Base-by-base conservation (phyloP, 2,888 invertebrate genomes). In the Pedicia rivosa region DNA sequence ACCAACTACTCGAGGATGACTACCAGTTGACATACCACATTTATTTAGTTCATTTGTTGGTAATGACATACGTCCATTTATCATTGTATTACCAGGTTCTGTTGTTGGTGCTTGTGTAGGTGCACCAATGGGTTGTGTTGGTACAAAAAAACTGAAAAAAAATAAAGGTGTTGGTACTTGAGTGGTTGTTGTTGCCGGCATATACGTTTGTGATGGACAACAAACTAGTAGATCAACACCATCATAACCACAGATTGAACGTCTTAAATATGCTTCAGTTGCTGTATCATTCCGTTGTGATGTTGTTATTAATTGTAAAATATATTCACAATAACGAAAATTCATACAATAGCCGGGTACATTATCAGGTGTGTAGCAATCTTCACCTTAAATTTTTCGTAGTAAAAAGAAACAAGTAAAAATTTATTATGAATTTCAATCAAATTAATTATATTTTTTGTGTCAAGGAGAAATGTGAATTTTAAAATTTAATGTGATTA, bases 221-320 rank as follows among this genome's bases (percentile, higher is more conserved):
- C 46, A 46, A 14, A 46, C 81, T 59, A 73, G 65, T 9, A 82
- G 80, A 37, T 67, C 64, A 5, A 48, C 54, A 1, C 72, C 74
- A 9, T 71, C 68, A 44, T 70, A 78, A 1, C 78, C 78, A 48
- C 87, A 88, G 12, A 76, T 65, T 0, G 78, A 77, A 32, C 64
- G 64, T 37, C 74, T 63, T 35, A 86, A 50, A 46, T 48, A 65
- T 35, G 49, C 54, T 50, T 53, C 59, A 50, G 52, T 64, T 40
- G 56, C 62, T 47, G 45, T 49, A 33, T 42, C 52, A 48, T 40
- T 54, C 51, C 43, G 48, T 27, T 36, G 36, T 25, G 40, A 47
- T 44, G 50, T 41, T 44, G 36, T 29, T 45, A 45, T 26, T 44
- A 48, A 28, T 52, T 51, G 35, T 48, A 70, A 40, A n/a, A 77